Evolutionary conservation across 2,797 vertebrate species (phyloP).

Genomic region (Lacerta agilis): DNA sequence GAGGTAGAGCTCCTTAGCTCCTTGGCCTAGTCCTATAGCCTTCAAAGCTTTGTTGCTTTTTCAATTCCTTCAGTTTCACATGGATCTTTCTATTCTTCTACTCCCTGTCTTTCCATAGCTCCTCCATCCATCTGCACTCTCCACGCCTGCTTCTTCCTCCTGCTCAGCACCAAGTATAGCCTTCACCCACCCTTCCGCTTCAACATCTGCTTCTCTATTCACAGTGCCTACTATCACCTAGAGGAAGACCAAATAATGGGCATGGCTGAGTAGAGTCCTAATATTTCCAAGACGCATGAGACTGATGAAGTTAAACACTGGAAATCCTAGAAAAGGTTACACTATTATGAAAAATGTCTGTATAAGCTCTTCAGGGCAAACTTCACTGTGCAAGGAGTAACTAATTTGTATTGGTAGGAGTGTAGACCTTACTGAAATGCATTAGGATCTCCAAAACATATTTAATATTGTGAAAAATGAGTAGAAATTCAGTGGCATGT

Average conservation of each 20-base stretch:
- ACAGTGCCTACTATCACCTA: background rate
- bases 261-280: background rate
- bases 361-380: background rate
- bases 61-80: background rate
- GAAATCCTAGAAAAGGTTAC: background rate
- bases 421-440: constrained; percentile 31
- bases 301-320: background rate
- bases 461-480: constrained; percentile 22
- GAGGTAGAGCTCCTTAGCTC: background rate
- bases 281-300: background rate
- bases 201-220: background rate
- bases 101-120: background rate
- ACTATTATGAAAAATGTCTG: background rate
- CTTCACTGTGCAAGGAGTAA: background rate
- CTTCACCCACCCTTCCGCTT: background rate
- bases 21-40: background rate
- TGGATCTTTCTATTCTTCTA: background rate
- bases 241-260: background rate
- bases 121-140: background rate
- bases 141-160: background rate
- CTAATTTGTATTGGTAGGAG: background rate
- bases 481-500: constrained; percentile 5
- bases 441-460: background rate
- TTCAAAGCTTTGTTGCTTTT: background rate
- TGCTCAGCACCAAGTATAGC: background rate